Percentiles rank a stretch among this genome's conserved stretches.
phyloP scores from a whole-genome alignment of 1,140 invertebrate genomes.

The Diachasmimorpha longicaudata region DNA sequence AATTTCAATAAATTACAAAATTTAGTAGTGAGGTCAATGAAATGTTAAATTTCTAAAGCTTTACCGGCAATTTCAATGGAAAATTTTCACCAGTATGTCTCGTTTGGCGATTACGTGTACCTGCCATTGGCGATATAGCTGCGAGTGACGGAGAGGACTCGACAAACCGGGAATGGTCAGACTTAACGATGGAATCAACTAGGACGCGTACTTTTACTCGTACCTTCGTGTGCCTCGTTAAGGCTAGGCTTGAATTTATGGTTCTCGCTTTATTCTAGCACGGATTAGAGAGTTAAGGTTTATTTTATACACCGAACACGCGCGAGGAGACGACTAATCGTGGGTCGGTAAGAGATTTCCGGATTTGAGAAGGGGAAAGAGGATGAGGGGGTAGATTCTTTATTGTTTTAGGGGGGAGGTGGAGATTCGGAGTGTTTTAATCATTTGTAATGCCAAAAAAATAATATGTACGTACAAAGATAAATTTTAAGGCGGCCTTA shows the following conservation, averaged over 20 bases:
- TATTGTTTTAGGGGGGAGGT: not conserved
- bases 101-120: not conserved
- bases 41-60: no score
- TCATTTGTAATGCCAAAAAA: no score
- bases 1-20: no score
- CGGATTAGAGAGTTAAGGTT: conserved; percentile 18
- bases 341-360: conserved; percentile 18
- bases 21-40: no score
- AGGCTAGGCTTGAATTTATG: conserved; percentile 24
- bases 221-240: conserved; percentile 25
- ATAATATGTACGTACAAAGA: no score
- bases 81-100: not conserved
- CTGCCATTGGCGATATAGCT: not conserved
- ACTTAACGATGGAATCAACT: conserved; percentile 37
- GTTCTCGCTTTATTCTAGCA: conserved; percentile 9
- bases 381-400: not conserved
- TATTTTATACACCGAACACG: conserved; percentile 9
- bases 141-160: not conserved
- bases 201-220: conserved; percentile 32
- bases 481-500: no score
- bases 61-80: conserved; percentile 15
- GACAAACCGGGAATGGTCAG: conserved; percentile 10
- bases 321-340: conserved; percentile 25
- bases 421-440: no score
- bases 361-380: not conserved